Evolutionary conservation across 2,113 vertebrate species (phyloP).

Genomic region (Sitta europaea): DNA sequence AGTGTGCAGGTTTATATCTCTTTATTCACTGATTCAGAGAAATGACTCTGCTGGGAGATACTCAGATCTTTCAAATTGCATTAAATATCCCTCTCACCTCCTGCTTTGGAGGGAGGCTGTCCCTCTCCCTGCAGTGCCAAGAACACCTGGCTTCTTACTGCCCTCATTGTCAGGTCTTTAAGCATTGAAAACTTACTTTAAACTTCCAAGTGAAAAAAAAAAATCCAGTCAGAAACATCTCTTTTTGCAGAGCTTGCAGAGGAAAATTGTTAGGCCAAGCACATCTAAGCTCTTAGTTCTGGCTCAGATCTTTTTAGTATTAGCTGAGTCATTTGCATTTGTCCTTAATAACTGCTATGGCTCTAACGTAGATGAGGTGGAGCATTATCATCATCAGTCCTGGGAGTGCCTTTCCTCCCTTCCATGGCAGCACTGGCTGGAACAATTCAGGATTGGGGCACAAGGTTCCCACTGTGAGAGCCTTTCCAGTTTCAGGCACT

Average conservation of each 20-base stretch:
- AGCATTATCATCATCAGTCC: slow-evolving; percentile 32
- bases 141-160: neutral
- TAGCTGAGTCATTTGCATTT: slow-evolving; percentile 49
- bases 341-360: slow-evolving; percentile 48
- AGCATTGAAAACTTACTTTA: neutral
- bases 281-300: slow-evolving; percentile 46
- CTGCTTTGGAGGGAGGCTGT: neutral
- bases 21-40: neutral
- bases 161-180: neutral
- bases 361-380: neutral
- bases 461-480: neutral
- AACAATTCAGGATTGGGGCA: neutral
- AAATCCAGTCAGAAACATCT: neutral
- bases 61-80: neutral
- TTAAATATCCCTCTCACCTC: neutral
- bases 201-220: neutral
- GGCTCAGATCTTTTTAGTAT: slow-evolving; percentile 50
- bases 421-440: neutral
- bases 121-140: neutral
- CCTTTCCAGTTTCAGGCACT: neutral
- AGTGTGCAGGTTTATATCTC: neutral
- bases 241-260: neutral
- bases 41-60: neutral
- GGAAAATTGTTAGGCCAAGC: neutral
- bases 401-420: neutral